These are phyloP conservation scores for Neomorphus geoffroyi DNA, from an alignment of 2,797 vertebrate genomes.

Conservation along the genomic window DNA sequence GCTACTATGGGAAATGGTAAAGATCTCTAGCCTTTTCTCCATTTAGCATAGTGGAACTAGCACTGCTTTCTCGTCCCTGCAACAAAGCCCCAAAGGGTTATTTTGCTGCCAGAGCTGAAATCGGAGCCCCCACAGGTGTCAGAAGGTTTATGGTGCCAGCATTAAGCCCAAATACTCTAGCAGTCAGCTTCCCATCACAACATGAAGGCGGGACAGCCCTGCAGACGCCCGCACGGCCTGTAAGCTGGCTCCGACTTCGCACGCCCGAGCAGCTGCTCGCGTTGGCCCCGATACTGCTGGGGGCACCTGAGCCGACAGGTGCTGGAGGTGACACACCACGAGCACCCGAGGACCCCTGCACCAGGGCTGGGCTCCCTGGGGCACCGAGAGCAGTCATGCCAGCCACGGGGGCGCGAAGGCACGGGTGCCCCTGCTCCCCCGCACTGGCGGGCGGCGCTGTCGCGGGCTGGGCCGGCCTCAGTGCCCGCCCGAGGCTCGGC, in stretches of 20 bases:
- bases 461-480: not conserved
- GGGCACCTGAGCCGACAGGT: not conserved
- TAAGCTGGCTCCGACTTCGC: not conserved
- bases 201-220: not conserved
- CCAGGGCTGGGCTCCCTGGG: rapidly evolving
- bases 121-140: not conserved
- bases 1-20: not conserved
- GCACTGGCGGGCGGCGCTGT: no score
- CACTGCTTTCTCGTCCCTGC: not conserved
- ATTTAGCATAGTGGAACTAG: not conserved
- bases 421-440: not conserved
- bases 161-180: not conserved
- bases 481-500: rapidly evolving
- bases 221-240: not conserved
- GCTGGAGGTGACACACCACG: not conserved
- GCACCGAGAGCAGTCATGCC: not conserved
- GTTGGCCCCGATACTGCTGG: rapidly evolving
- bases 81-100: not conserved
- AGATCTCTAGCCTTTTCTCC: not conserved
- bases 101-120: not conserved
- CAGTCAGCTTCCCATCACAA: not conserved
- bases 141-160: not conserved
- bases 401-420: not conserved
- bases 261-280: rapidly evolving
- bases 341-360: not conserved